Percentiles rank a stretch among this genome's conserved stretches.
Evolutionary conservation across 2,113 vertebrate species (phyloP).

Genomic region (Leptobrachium ailaonicum): DNA sequence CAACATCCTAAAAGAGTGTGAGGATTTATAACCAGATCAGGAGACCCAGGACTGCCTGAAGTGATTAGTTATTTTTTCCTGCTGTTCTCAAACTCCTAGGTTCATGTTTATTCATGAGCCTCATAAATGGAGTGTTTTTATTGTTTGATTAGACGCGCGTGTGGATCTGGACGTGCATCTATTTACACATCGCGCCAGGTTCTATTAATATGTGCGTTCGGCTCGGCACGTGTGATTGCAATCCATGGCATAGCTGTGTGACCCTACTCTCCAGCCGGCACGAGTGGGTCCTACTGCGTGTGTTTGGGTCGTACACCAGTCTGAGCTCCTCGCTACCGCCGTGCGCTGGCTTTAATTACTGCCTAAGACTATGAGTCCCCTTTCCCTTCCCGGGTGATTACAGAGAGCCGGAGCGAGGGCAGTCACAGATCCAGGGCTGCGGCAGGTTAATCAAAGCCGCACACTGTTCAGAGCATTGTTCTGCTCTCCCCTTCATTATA

Average conservation of each 20-base stretch:
- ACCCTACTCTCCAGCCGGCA: background rate
- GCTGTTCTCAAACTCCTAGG: too few relatives aligned
- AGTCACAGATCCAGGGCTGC: slow-evolving; percentile 52
- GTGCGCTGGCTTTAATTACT: slow-evolving; percentile 28
- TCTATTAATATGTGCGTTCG: background rate
- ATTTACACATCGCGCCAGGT: background rate
- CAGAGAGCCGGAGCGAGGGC: slow-evolving; percentile 23
- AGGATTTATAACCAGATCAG: too few relatives aligned
- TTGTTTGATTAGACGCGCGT: background rate
- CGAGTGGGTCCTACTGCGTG: background rate
- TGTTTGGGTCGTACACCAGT: background rate
- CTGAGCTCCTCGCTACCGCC: background rate
- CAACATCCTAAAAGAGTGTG: too few relatives aligned
- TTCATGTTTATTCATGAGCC: too few relatives aligned
- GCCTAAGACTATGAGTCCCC: background rate
- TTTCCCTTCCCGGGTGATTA: slow-evolving; percentile 21
- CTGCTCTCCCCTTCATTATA: slow-evolving; percentile 73
- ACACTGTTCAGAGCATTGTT: slow-evolving; percentile 60
- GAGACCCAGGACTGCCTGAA: too few relatives aligned
- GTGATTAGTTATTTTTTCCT: too few relatives aligned
- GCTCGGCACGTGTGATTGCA: background rate
- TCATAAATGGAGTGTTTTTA: background rate
- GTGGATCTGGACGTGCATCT: background rate
- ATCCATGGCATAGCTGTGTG: background rate
- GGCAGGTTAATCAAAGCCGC: slow-evolving; percentile 71